Conservation (phyloP, 1,140 invertebrate species). For the Spodoptera litura region DNA sequence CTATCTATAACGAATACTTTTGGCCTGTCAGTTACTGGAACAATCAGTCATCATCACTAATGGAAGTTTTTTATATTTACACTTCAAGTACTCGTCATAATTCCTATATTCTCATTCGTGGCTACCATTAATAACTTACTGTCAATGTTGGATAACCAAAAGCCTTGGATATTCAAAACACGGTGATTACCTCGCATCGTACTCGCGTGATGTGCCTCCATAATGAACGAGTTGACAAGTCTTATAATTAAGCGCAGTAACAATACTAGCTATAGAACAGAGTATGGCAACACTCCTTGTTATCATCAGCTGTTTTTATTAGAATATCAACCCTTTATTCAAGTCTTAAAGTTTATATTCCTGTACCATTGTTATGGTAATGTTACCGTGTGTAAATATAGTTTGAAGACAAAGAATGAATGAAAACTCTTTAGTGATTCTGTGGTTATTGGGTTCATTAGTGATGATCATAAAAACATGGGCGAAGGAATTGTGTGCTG, state of each 20-base stretch:
- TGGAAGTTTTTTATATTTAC: too few species aligned
- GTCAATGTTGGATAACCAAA: background rate
- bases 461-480: background rate
- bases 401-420: constrained; percentile 14
- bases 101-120: background rate
- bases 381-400: constrained; percentile 37
- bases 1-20: too few species aligned
- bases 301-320: background rate
- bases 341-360: background rate
- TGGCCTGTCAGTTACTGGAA: too few species aligned
- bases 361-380: background rate
- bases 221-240: constrained; percentile 45
- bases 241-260: constrained; percentile 39
- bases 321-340: background rate
- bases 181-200: constrained; percentile 28
- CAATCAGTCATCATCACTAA: too few species aligned
- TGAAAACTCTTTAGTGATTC: constrained; percentile 26
- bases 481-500: constrained; percentile 8
- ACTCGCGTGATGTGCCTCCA: constrained; percentile 37
- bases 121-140: background rate
- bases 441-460: constrained; percentile 4
- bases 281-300: constrained; percentile 22
- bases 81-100: background rate
- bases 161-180: background rate
- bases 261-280: constrained; percentile 7